Base-by-base conservation (phyloP, 2,113 vertebrate genomes). In the Paedocypris sp. region DNA sequence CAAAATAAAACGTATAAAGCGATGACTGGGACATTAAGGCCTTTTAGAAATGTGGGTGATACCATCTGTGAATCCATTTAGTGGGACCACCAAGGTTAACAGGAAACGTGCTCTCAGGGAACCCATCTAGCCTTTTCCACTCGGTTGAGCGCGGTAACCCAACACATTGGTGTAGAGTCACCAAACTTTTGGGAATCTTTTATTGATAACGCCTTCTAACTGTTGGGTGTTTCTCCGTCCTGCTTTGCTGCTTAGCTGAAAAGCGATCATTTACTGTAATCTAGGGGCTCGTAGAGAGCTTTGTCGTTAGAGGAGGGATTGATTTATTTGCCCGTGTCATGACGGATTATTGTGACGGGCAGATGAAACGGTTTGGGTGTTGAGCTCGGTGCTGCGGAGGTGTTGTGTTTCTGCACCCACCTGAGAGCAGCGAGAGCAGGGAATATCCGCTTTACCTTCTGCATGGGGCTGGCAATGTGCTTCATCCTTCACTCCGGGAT, bases 51-150 rank as follows among this genome's bases (percentile, higher is more conserved):
- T 25, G 11, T 26, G 49, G 61, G 56, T 68, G 60, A 50, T 41
- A 12, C 75, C 79, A 78, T 82, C 80, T 85, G 80, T 69, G 74
- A 72, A 78, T 73, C 43, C 51, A 73, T 70, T 84, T 60, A 70
- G 29, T 26, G 6, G 60, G 79, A 79, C 78, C 79, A 82, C 78
- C 78, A 75, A 50, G 29, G 48, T 38, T 68, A 19, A 41, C 23
- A 74, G 77, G 71, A 81, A 76, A 62, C 73, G 53, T 39, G 66
- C 46, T 64, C 69, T 32, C 6, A 48, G 39, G 60, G 66, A 56
- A 78, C 64, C 71, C 2, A n/a, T 61, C 36, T 12, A 20, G 22
- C 57, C 58, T 22, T 60, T 46, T 52, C 49, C 35, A 60, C 13
- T 39, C 42, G 19, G 15, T 25, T 19, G 22, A 11, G 38, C 3